Percentiles rank a stretch among this genome's conserved stretches.
Evolutionary conservation across 2,797 vertebrate species (phyloP).

Genomic region (Balearica regulorum): DNA sequence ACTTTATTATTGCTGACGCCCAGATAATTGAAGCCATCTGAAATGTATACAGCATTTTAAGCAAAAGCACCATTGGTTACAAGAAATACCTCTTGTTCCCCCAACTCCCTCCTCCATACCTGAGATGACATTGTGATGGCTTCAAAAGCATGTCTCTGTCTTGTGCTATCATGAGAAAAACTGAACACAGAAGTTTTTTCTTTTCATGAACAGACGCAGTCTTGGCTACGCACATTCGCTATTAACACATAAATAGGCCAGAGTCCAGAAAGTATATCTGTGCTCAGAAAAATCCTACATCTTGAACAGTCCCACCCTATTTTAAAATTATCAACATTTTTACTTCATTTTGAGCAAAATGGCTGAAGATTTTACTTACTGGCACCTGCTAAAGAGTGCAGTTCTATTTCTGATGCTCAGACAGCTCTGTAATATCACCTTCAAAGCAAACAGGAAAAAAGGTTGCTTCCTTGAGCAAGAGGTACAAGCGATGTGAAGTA

Average conservation of each 20-base stretch:
- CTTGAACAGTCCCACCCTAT: not conserved
- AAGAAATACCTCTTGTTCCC: not conserved
- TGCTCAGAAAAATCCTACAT: not conserved
- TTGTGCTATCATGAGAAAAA: not conserved
- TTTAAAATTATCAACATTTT: not conserved
- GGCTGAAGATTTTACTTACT: not conserved
- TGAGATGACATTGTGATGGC: not conserved
- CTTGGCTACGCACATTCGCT: not conserved
- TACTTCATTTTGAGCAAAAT: not conserved
- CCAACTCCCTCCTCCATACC: accelerated
- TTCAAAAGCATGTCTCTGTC: not conserved
- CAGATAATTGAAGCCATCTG: not conserved
- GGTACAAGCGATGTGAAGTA: not conserved
- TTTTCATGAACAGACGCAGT: not conserved
- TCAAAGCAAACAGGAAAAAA: not conserved
- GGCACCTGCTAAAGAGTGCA: not conserved
- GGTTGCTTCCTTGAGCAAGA: not conserved
- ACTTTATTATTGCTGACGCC: not conserved
- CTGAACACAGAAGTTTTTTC: not conserved
- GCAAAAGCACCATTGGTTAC: not conserved
- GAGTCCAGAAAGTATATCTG: not conserved
- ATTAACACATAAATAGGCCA: not conserved
- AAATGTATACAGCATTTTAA: not conserved
- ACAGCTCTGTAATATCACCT: not conserved
- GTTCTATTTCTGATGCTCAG: not conserved